These are phyloP conservation scores for Andrena bucephala DNA, from an alignment of 2,888 invertebrate genomes.

Conservation along the genomic window DNA sequence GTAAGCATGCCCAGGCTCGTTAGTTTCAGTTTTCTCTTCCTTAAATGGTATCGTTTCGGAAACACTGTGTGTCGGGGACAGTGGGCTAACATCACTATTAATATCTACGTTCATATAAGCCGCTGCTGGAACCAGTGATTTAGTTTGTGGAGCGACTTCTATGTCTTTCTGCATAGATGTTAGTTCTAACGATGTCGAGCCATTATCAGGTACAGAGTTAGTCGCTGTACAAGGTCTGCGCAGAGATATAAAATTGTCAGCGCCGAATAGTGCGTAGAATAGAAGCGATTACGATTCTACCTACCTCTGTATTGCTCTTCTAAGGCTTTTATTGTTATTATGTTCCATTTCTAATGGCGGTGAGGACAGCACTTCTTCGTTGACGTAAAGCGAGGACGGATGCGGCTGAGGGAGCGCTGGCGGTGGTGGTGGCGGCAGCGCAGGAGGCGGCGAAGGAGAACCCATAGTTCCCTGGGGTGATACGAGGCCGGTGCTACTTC, in stretches of 20 bases:
- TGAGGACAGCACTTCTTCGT: conserved; percentile 81
- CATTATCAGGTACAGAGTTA: conserved; percentile 77
- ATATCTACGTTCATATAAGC: conserved; percentile 84
- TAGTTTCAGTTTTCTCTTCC: conserved; percentile 73
- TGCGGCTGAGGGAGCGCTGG: conserved; percentile 80
- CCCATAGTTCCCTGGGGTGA: conserved; percentile 84
- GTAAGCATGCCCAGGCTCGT: conserved; percentile 78
- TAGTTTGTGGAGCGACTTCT: conserved; percentile 58
- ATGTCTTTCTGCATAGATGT: conserved; percentile 58
- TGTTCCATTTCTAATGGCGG: conserved; percentile 83
- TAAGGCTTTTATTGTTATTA: conserved; percentile 86
- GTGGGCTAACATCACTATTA: conserved; percentile 76
- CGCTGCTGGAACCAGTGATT: conserved; percentile 70
- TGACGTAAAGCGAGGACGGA: conserved; percentile 83
- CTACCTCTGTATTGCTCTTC: conserved; percentile 81
- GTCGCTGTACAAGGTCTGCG: conserved; percentile 78
- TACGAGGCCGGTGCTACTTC: conserved; percentile 84
- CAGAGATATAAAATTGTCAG: conserved; percentile 24
- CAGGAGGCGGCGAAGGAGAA: conserved; percentile 83
- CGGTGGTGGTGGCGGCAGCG: conserved; percentile 76
- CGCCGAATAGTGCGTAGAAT: background rate
- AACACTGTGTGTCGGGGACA: conserved; percentile 78
- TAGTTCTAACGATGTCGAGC: conserved; percentile 70
- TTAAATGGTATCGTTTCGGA: conserved; percentile 67
- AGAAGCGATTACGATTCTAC: background rate